Evolutionary conservation across 2,888 invertebrate genomes (phyloP), one percentile per base, ranked within the genome.

Genomic region (Drosophila imparisetae): DNA sequence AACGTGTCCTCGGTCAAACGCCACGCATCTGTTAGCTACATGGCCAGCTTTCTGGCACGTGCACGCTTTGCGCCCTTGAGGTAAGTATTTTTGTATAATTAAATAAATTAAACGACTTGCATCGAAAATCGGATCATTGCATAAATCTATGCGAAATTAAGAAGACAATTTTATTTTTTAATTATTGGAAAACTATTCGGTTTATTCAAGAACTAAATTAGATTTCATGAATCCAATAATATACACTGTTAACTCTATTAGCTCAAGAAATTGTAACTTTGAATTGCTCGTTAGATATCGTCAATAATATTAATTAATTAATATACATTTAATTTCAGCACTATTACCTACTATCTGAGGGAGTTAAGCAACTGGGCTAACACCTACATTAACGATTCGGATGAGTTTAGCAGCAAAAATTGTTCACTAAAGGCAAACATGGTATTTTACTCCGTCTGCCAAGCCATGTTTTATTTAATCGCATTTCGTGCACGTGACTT

Each of bases 361-460:
- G 94, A 95, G 84, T 95, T 98, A 94, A 94, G 96, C 1, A 94
- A 94, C 2, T 98, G 98, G 98, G 96, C 97, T 71, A 97, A 98
- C 91, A 93, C 94, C 0, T 98, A 98, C 91, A 96, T 98, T 54
- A 86, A 92, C 57, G 86, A 90, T 42, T 83, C 90, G 34, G 93
- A 93, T 83, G 89, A 90, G 50, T 89, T 90, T 50, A 89, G 90
- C 50, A 89, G 89, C 52, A 86, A 87, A 24, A 92, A 92, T 66
- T 80, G 89, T 55, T 95, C 96, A 80, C 90, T 95, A 0, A 95
- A 95, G 83, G 95, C 96, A 0, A 98, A 99, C 91, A 94, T 95
- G 5, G 96, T 98, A 0, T 99, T 99, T 93, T 98, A 98, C 91
- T 95, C 97, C 1, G 95, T 98, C 5, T 98, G 98, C 83, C 98